phyloP scores from a whole-genome alignment of 1,140 invertebrate species.

The Luehdorfia chinensis region DNA sequence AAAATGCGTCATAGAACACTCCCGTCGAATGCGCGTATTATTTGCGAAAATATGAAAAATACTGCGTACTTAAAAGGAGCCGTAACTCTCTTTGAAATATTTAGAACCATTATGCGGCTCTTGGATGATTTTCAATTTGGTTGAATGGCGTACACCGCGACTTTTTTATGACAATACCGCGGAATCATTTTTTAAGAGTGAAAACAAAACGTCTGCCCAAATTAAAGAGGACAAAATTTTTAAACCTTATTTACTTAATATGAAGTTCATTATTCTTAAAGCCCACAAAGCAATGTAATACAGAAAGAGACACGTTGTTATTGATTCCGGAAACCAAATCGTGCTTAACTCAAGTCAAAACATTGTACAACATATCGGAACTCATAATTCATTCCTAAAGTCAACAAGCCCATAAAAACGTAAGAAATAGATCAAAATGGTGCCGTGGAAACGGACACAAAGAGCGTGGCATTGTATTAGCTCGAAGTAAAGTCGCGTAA shows the following conservation, averaged over 20 bases:
- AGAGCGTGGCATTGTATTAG: constrained; percentile 37
- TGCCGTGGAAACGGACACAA: constrained; percentile 34
- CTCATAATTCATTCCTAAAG: constrained; percentile 58
- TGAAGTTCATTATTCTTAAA: no score
- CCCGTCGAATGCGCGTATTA: constrained; percentile 32
- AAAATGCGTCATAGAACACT: constrained; percentile 13
- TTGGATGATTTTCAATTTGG: constrained; percentile 71
- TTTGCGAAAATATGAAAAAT: constrained; percentile 62
- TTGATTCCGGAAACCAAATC: constrained; percentile 15
- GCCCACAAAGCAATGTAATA: no score
- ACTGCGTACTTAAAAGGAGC: constrained; percentile 36
- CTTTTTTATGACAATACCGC: constrained; percentile 38
- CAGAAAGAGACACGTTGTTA: background rate
- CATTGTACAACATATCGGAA: constrained; percentile 40
- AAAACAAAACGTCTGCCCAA: no score
- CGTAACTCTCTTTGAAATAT: constrained; percentile 41
- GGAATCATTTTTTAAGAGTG: background rate
- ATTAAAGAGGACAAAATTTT: no score
- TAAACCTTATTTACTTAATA: no score
- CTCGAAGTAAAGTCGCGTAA: constrained; percentile 18
- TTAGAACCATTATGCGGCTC: constrained; percentile 53
- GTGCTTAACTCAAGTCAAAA: constrained; percentile 29
- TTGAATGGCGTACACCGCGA: constrained; percentile 48
- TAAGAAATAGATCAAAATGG: constrained; percentile 45
- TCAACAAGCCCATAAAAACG: constrained; percentile 52